Base-by-base conservation (phyloP, 2,797 vertebrate species). In the Uromys caudimaculatus region DNA sequence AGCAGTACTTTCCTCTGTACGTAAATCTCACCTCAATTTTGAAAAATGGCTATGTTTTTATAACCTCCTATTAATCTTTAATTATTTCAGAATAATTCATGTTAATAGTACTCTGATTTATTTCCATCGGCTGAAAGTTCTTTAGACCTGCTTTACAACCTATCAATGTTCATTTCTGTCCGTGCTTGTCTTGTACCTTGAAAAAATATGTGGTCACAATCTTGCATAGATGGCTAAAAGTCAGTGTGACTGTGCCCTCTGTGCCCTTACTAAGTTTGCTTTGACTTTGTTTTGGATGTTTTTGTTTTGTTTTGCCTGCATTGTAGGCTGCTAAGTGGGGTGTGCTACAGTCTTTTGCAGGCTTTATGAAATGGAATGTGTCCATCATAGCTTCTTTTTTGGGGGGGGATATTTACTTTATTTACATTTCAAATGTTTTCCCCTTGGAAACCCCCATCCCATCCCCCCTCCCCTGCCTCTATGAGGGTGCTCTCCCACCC, bases 91-190 rank as follows among this genome's bases (percentile, higher is more conserved):
- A 93, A 81, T 85, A 38, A 56, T 35, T 77, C 10, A 82, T 29
- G 47, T 73, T 87, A 92, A 52, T 35, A 47, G 56, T 16, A 82
- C 79, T 41, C 11, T 69, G 5, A 16, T 92, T 90, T 83, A 13
- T 94, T 84, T 90, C 35, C 38, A 81, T 83, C 69, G 64, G n/a
- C 56, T 92, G 82, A 92, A 82, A 76, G 73, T 92, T 93, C 62
- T 82, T 67, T 73, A 73, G 35, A 54, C 8, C 32, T 91, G 69
- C 54, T 64, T 64, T 44, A 52, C 73, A 47, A 23, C n/a, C 84
- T 35, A 14, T 8, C 9, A 84, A 9, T 78, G 19, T 83, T 91
- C 54, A 79, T 92, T 83, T 92, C 82, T 90, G 13, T 90, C 41
- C 69, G 47, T 58, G 12, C 79, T 82, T 77, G 12, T 23, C 88